Base-by-base conservation (phyloP, 2,113 vertebrate species). In the Romanogobio albipinnatus region DNA sequence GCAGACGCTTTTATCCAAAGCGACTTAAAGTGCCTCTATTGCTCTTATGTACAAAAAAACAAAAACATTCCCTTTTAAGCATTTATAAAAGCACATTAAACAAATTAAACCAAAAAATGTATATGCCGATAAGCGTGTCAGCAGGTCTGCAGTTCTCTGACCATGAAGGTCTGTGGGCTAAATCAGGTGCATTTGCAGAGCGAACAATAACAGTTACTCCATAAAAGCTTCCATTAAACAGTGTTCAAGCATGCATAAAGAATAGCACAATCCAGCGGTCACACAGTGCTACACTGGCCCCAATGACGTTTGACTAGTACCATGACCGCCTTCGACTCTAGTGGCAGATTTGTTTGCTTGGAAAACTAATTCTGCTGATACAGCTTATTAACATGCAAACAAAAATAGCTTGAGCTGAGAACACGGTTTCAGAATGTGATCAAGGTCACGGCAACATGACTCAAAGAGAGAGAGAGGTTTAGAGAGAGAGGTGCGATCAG, bases 371-470 rank as follows among this genome's bases (percentile, higher is more conserved):
- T 79, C 39, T 56, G 82, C 82, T 87, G 70, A 90, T 82, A 82
- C 51, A 77, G 87, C 47, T 77, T 39, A 83, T 88, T 73, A 86
- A 33, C 82, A 85, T 83, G 85, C 14, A 86, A 77, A 71, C 76
- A 90, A 89, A 91, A 90, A 90, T 85, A 91, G 79, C 83, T 73
- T 78, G 53, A 83, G 51, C 75, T 53, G 24, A 70, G 58, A 80
- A 78, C 81, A 62, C 76, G 24, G 82, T 82, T 83, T 87, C 82
- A 87, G 74, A 90, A 90, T 13, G 59, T 88, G 87, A 88, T 76
- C 75, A 88, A 86, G 88, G 88, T 89, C 88, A 84, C 4, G 17
- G 24, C 66, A 79, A 82, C 61, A 80, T 39, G 78, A 49, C 82
- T 85, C 9, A 39, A 47, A 11, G 82, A 64, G 58, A 84, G 2